These are phyloP conservation scores for Astyanax mexicanus DNA, from an alignment of 2,797 vertebrate genomes.

Conservation along the genomic window DNA sequence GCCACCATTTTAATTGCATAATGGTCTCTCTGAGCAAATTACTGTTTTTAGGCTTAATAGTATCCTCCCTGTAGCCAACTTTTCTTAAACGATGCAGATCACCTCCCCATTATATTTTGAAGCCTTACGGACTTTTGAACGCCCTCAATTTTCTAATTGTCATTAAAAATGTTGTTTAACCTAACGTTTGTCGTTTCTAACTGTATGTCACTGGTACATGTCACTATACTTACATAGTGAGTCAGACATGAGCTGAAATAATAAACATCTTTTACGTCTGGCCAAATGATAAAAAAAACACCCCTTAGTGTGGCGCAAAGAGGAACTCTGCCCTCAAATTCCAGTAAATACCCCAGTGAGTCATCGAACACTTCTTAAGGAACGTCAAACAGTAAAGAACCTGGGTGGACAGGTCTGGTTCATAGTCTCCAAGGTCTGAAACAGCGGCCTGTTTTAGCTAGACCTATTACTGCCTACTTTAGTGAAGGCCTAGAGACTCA, in stretches of 20 bases:
- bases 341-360: not conserved
- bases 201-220: no score
- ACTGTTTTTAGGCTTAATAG: no score
- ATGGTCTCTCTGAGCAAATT: no score
- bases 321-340: not conserved
- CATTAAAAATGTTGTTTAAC: no score
- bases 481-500: not conserved
- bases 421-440: not conserved
- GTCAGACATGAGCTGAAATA: conserved; percentile 7
- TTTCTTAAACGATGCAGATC: no score
- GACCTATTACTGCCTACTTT: not conserved
- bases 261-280: conserved; percentile 25
- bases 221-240: not conserved
- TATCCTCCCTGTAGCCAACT: no score
- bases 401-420: not conserved
- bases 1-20: no score
- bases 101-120: no score
- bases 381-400: not conserved
- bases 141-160: no score
- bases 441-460: not conserved
- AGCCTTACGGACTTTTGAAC: no score
- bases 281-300: conserved; percentile 26
- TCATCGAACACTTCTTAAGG: not conserved
- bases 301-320: not conserved
- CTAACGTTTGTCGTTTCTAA: no score